Evolutionary conservation across 2,797 vertebrate genomes (phyloP), one percentile per base, ranked within the genome.

Genomic region (Semaprochilodus insignis): DNA sequence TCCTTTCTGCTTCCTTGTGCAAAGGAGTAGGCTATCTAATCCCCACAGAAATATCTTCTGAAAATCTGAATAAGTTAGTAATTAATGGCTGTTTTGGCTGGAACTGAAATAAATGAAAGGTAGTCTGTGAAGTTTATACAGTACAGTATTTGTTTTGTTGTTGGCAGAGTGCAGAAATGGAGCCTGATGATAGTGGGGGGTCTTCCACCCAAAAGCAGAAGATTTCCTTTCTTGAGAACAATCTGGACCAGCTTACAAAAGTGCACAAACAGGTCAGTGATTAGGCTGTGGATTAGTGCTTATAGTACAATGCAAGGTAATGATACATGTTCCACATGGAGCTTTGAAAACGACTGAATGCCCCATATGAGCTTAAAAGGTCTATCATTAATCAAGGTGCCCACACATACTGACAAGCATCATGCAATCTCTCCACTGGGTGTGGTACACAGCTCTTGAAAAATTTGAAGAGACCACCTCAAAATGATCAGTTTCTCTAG

Each of bases 171-270:
- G 95, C 96, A 90, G 94, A 94, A 89, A 90, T 96, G 95, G 96
- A 96, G 87, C 91, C 91, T 79, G 95, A 96, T 91, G 96, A 97
- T 87, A 95, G 95, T 63, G 95, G 97, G 75, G 96, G 97, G 90
- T 95, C 94, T 90, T 94, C 96, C 87, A 97, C 94, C 86, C 97
- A 98, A 94, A 98, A 97, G 83, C 97, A 98, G 92, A 98, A 97
- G 94, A 98, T 98, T 92, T 98, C 96, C 94, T 98, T 98, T 95
- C 97, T 98, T 93, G 97, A 98, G 92, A 97, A 97, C 94, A 98
- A 98, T 95, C 90, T 98, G 96, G 97, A 98, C 83, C 97, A 98
- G 89, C 97, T 98, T 94, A 97, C 96, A 90, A 98, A 97, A 88
- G 97, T 98, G 93, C 97, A 98, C 96, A 98, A 98, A 94, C 97